Conservation (phyloP, 1,140 invertebrate genomes). For the Bradynema listronoti region DNA sequence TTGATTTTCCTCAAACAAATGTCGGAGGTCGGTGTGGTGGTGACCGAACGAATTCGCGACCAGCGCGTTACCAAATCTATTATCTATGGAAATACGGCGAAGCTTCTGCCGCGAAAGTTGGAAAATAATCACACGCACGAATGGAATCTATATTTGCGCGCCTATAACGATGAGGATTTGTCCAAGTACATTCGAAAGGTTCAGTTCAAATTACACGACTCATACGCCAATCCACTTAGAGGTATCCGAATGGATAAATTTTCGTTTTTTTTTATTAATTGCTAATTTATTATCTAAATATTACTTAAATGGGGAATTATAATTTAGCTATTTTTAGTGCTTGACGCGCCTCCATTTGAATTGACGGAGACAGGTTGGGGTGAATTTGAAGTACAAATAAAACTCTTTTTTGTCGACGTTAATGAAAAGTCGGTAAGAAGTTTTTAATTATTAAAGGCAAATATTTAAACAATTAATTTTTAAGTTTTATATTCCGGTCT, state of each 20-base stretch:
- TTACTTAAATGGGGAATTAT: too few relatives aligned
- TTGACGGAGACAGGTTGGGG: conserved; percentile 98
- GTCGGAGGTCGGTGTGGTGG: conserved; percentile 4
- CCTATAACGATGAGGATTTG: conserved; percentile 68
- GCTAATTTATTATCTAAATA: conserved; percentile 18
- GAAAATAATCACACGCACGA: conserved; percentile 97
- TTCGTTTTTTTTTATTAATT: conserved; percentile 15
- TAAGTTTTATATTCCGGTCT: neutral
- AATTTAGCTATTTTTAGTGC: conserved; percentile 63
- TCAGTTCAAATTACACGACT: conserved; percentile 94
- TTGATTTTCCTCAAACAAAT: too few relatives aligned
- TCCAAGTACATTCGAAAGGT: conserved; percentile 58
- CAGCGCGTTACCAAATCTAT: conserved; percentile 79
- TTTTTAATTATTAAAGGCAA: neutral
- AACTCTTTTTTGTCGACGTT: conserved; percentile 93
- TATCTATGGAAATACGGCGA: conserved; percentile 88
- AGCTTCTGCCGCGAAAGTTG: conserved; percentile 94
- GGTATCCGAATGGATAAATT: conserved; percentile 46
- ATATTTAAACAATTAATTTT: neutral
- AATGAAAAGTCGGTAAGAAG: conserved; percentile 81
- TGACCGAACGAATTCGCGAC: conserved; percentile 24
- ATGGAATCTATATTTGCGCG: conserved; percentile 95
- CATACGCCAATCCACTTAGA: conserved; percentile 86
- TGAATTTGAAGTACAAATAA: conserved; percentile 97
- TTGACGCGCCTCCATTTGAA: conserved; percentile 91